Base-by-base conservation (phyloP, 2,113 vertebrate genomes). In the Empidonax alnorum region DNA sequence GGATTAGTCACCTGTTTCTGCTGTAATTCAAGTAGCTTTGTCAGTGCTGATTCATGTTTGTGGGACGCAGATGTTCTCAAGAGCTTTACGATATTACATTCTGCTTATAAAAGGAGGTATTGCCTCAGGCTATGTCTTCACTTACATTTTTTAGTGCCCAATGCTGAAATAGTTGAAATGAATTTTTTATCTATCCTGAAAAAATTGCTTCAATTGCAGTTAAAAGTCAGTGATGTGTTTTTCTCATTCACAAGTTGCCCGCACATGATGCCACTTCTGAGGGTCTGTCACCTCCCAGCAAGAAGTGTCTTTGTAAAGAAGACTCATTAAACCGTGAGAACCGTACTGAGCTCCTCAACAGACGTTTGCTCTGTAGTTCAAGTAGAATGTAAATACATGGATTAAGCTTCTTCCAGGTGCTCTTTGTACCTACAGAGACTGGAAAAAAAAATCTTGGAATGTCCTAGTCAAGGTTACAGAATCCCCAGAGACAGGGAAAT, bases 21-120 rank as follows among this genome's bases (percentile, higher is more conserved):
- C 42, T 71, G n/a, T 71, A 93, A 90, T 90, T 92, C 90, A 92
- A 92, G 72, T 33, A 39, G 58, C 69, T 90, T 87, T 25, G 30
- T 75, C 86, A 84, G 55, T 23, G 87, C 80, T 92, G 94, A 95
- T 84, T 94, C 94, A 92, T 2, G 0, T 84, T 92, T 92, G 72
- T 80, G 50, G 88, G 59, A 88, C 67, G 80, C 33, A 88, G 20
- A 8, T 92, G 76, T 62, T 76, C 72, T 90, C 79, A 62, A 61
- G 79, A 88, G 71, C n/a, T 71, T 59, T 0, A 73, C 42, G 42
- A 53, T 94, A 83, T 77, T 93, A 46, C 47, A 71, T 74, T 44
- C 42, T 11, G 17, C 55, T 75, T 68, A 28, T 49, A 67, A 82
- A 89, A 95, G 11, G 18, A 85, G 16, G 30, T 18, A 59, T 63